Conservation (phyloP, 2,888 invertebrate species). For the Laothoe populi region DNA sequence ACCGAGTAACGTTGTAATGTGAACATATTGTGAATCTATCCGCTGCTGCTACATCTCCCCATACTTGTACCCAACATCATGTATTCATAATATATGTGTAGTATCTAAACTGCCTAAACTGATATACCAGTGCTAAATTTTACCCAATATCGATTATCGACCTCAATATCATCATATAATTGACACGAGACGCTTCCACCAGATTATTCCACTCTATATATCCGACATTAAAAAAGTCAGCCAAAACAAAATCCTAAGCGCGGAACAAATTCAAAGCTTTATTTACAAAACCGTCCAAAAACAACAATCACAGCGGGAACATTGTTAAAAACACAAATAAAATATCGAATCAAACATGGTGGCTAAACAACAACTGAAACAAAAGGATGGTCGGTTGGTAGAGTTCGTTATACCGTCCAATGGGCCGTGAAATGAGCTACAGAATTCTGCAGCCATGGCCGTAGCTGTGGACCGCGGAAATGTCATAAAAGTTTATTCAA, state of each 20-base stretch:
- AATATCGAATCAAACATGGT: conserved; percentile 21
- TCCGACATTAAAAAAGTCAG: not conserved
- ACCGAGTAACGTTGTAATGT: too few relatives aligned
- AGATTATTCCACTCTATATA: too few relatives aligned
- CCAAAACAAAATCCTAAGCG: not conserved
- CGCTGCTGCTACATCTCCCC: too few relatives aligned
- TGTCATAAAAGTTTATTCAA: not conserved
- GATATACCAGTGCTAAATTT: too few relatives aligned
- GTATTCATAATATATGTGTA: too few relatives aligned
- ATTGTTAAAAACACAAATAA: conserved; percentile 20
- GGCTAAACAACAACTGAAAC: conserved; percentile 27
- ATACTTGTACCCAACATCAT: too few relatives aligned
- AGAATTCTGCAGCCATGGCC: conserved; percentile 20
- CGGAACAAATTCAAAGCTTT: not conserved
- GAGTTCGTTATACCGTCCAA: conserved; percentile 33
- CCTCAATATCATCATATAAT: too few relatives aligned
- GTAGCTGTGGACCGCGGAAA: not conserved
- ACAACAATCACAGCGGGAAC: not conserved
- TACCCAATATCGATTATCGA: too few relatives aligned
- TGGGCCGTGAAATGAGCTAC: conserved; percentile 32
- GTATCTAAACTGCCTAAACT: too few relatives aligned
- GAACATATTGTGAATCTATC: too few relatives aligned
- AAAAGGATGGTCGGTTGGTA: conserved; percentile 29
- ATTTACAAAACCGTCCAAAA: not conserved
- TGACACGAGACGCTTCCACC: not conserved